phyloP scores from a whole-genome alignment of 2,888 invertebrate genomes.

The Celastrina argiolus region DNA sequence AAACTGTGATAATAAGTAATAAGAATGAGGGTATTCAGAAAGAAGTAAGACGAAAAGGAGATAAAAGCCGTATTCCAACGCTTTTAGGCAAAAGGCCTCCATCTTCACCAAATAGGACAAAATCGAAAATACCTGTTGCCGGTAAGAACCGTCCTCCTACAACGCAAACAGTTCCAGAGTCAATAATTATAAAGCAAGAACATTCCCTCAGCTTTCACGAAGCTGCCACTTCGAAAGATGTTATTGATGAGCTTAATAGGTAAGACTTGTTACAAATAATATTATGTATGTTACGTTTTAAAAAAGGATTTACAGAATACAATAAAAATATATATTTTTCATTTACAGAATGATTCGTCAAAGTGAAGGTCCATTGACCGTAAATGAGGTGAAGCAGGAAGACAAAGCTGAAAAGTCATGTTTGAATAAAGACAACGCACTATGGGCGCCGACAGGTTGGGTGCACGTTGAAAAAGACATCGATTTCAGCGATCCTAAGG shows the following conservation, averaged over 20 bases:
- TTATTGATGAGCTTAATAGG: slow-evolving; percentile 85
- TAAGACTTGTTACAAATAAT: slow-evolving; percentile 34
- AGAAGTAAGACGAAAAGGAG: slow-evolving; percentile 62
- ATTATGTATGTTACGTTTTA: not conserved
- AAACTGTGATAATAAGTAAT: slow-evolving; percentile 83
- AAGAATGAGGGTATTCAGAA: slow-evolving; percentile 60
- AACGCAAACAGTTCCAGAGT: slow-evolving; percentile 47
- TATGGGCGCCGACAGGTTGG: slow-evolving; percentile 87
- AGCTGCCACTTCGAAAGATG: slow-evolving; percentile 85
- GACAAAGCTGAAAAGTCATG: slow-evolving; percentile 40
- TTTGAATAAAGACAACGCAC: slow-evolving; percentile 77
- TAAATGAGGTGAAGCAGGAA: slow-evolving; percentile 41
- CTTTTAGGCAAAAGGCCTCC: slow-evolving; percentile 70
- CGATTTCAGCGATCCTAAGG: slow-evolving; percentile 88
- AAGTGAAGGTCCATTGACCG: slow-evolving; percentile 50
- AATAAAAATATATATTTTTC: slow-evolving; percentile 13
- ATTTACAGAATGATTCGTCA: slow-evolving; percentile 66
- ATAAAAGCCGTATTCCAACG: slow-evolving; percentile 77
- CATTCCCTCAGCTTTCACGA: slow-evolving; percentile 84
- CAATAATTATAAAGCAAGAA: slow-evolving; percentile 72
- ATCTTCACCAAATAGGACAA: slow-evolving; percentile 58
- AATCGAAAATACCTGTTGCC: slow-evolving; percentile 66
- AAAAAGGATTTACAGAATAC: not conserved
- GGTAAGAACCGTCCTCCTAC: slow-evolving; percentile 46
- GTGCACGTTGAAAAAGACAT: slow-evolving; percentile 87